A percentile compares a stretch with the other conserved stretches of the same genome.
These are phyloP conservation scores for Drosophila niveifrons DNA, from an alignment of 2,888 invertebrate species.

Conservation along the genomic window DNA sequence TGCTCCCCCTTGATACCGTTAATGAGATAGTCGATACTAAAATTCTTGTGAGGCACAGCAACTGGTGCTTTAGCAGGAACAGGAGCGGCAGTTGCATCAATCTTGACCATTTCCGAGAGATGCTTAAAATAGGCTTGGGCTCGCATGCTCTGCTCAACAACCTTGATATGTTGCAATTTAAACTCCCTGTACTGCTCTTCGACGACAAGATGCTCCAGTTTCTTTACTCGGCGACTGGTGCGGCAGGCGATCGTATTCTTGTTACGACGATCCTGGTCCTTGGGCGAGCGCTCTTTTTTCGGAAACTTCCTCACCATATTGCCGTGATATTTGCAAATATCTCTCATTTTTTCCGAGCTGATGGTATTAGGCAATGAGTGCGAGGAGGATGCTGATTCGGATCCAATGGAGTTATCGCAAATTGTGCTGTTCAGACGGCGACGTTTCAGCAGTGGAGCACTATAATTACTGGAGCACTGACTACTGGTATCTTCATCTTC, in stretches of 20 bases:
- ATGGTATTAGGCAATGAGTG: constrained; percentile 52
- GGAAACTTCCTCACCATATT: constrained; percentile 84
- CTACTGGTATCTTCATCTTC: constrained; percentile 52
- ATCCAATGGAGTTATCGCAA: constrained; percentile 26
- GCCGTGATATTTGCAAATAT: constrained; percentile 80
- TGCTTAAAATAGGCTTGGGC: constrained; percentile 74
- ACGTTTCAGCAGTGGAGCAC: constrained; percentile 42
- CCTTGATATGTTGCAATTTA: constrained; percentile 56
- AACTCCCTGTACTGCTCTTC: constrained; percentile 81
- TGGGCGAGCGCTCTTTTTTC: constrained; percentile 80
- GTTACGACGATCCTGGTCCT: constrained; percentile 83
- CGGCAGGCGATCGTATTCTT: constrained; percentile 84
- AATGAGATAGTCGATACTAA: constrained; percentile 71
- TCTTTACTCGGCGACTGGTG: constrained; percentile 82
- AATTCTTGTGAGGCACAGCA: constrained; percentile 45
- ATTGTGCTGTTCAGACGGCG: constrained; percentile 50
- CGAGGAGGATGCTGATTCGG: constrained; percentile 53
- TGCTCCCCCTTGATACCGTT: constrained; percentile 47
- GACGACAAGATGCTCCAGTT: constrained; percentile 78
- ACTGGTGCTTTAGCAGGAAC: constrained; percentile 7
- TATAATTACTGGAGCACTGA: constrained; percentile 52
- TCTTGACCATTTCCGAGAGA: constrained; percentile 59
- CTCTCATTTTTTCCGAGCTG: constrained; percentile 63
- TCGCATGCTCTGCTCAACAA: constrained; percentile 73
- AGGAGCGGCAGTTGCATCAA: constrained; percentile 22